Evolutionary conservation across 2,113 vertebrate genomes (phyloP).

Genomic region (Aspiorhynchus laticeps): DNA sequence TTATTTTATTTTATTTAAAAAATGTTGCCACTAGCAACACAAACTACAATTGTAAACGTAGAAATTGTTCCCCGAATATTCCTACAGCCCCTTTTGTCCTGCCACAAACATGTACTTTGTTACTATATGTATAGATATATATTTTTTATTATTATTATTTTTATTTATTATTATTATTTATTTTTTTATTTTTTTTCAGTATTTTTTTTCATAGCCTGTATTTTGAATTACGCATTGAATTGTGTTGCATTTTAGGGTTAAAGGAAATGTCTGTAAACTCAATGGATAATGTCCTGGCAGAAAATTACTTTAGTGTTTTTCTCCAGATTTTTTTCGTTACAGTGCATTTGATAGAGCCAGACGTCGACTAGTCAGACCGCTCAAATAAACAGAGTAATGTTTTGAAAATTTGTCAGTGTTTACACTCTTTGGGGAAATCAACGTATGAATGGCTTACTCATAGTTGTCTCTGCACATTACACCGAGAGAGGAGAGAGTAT

Average conservation of each 20-base stretch:
- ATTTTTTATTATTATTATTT: too few species aligned
- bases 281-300: background rate
- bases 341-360: background rate
- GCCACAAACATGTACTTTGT: background rate
- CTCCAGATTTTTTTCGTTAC: background rate
- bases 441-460: background rate
- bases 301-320: background rate
- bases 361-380: background rate
- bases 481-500: background rate
- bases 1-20: background rate
- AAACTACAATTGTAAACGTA: background rate
- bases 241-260: background rate
- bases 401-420: background rate
- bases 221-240: background rate
- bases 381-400: background rate
- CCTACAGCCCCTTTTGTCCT: background rate
- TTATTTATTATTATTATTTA: too few species aligned
- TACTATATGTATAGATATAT: too few species aligned
- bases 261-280: background rate
- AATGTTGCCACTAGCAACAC: background rate
- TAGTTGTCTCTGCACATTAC: background rate
- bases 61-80: background rate
- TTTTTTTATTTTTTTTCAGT: too few species aligned
- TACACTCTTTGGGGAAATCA: constrained; percentile 3
- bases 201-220: background rate